Base-by-base conservation (phyloP, 2,888 invertebrate genomes). In the Doris montereyensis region DNA sequence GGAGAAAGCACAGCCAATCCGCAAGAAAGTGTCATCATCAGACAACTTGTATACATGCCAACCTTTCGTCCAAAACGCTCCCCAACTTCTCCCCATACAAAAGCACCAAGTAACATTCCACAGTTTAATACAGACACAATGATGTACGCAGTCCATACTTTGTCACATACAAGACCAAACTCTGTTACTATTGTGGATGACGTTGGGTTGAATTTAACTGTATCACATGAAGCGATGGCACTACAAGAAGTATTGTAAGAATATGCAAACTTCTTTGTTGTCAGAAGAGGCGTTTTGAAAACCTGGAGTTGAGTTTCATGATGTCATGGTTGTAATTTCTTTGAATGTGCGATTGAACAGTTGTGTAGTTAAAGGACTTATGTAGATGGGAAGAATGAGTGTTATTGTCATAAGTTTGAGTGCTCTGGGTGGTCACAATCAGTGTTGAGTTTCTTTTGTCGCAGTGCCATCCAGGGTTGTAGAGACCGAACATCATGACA, bases 161-260 rank as follows among this genome's bases (percentile, higher is more conserved):
- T 26, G 8, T 67, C 67, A 28, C 67, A 67, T 4, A 67, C 28
- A 5, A 67, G 28, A 5, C 67, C 67, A n/a, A n/a, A 67, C 17
- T 67, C 67, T 2, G 67, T 26, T 13, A 67, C 67, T 2, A 67
- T 67, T 8, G 67, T 67, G 24, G 67, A 67, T 26, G 67, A 67
- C 10, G 10, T 26, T 2, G 13, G 26, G 28, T 67, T 67, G 28
- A 67, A 67, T 26, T 67, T 17, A 5, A 67, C 13, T 2, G 2
- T 67, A 13, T 13, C 5, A 67, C 67, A 67, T 3, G 28, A 5
- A 17, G 5, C 8, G 17, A 41, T 41, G 8, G 17, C 17, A 41
- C 17, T 17, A 41, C 52, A 41, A 17, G 52, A 10, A 10, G 8
- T 17, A 10, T 41, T 17, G 52, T 41, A 41, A 10, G 52, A 41